phyloP scores from a whole-genome alignment of 2,113 vertebrate species.

The Coptodon rendalli region DNA sequence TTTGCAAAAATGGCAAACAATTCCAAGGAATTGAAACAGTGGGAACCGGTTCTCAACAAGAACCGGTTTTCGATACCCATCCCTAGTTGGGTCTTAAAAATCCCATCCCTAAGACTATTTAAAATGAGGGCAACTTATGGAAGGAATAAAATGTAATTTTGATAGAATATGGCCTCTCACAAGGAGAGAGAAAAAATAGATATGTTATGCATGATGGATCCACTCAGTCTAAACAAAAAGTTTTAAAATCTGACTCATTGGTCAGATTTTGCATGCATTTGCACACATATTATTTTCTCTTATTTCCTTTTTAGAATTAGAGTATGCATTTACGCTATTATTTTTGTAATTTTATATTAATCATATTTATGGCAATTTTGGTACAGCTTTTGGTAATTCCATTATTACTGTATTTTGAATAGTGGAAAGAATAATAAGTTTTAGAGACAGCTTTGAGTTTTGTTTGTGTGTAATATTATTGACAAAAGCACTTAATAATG shows the following conservation, averaged over 20 bases:
- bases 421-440: not conserved
- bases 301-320: not conserved
- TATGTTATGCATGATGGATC: not conserved
- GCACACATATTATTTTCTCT: not conserved
- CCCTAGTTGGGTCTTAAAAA: not conserved
- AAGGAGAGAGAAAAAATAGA: not conserved
- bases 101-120: not conserved
- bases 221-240: not conserved
- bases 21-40: too few species aligned
- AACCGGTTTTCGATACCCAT: too few species aligned
- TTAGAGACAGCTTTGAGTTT: not conserved
- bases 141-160: not conserved
- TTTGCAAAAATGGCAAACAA: too few species aligned
- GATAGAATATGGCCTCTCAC: not conserved
- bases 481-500: not conserved
- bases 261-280: fast-evolving
- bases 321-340: not conserved
- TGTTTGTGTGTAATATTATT: not conserved
- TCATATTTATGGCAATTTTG: not conserved
- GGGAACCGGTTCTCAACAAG: too few species aligned
- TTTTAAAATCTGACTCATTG: not conserved
- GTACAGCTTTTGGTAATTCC: not conserved
- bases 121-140: not conserved
- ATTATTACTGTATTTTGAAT: not conserved
- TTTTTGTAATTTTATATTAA: not conserved